These are phyloP conservation scores for Megastigmus dorsalis DNA, from an alignment of 2,888 invertebrate genomes.

Conservation along the genomic window DNA sequence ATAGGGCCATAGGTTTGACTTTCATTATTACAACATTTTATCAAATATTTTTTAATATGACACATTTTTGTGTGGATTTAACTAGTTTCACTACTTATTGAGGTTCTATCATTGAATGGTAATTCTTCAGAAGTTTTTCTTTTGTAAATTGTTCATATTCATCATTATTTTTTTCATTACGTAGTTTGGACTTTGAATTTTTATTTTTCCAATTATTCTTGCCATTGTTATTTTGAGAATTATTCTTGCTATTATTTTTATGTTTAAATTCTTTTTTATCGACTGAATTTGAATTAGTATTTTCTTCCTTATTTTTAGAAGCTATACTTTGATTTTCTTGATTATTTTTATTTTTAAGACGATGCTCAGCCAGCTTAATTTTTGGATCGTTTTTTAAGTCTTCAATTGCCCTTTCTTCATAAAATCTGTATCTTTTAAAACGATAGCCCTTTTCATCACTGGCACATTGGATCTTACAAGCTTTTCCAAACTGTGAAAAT, in stretches of 20 bases:
- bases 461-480: constrained; percentile 50
- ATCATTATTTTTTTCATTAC: too few species aligned
- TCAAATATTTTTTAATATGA: not conserved
- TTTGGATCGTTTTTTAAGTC: constrained; percentile 33
- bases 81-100: not conserved
- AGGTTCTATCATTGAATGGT: not conserved
- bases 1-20: too few species aligned
- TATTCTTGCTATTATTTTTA: too few species aligned
- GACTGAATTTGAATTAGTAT: too few species aligned
- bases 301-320: not conserved
- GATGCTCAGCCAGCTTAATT: constrained; percentile 22
- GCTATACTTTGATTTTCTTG: not conserved
- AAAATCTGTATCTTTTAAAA: constrained; percentile 59
- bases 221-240: too few species aligned
- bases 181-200: too few species aligned
- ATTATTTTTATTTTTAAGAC: not conserved
- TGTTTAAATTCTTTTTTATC: too few species aligned
- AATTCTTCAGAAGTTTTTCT: not conserved
- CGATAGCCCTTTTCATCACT: constrained; percentile 58
- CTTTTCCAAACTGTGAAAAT: constrained; percentile 61
- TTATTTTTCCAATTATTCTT: too few species aligned
- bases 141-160: not conserved
- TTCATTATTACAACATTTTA: too few species aligned
- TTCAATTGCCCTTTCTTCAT: constrained; percentile 53
- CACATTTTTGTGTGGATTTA: not conserved